These are phyloP conservation scores for Chloroclysta siterata DNA, from an alignment of 2,888 invertebrate species.

Conservation along the genomic window DNA sequence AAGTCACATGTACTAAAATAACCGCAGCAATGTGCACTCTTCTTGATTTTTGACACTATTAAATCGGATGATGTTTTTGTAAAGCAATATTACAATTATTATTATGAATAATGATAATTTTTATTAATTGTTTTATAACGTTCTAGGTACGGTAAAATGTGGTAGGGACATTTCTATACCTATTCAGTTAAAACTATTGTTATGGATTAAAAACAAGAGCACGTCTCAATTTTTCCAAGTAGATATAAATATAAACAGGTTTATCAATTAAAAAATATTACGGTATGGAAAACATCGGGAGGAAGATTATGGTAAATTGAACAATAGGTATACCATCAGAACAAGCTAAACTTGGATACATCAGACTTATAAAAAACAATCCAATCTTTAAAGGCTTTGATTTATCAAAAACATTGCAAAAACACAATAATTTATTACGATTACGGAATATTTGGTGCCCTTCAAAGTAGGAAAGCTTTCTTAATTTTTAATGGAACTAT, in stretches of 20 bases:
- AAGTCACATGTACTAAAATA: not conserved
- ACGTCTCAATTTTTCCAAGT: too few relatives aligned
- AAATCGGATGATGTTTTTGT: too few relatives aligned
- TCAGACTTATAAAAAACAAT: too few relatives aligned
- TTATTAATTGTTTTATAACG: too few relatives aligned
- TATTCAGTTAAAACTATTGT: not conserved
- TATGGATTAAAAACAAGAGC: too few relatives aligned
- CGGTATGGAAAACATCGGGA: not conserved
- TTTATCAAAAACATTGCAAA: not conserved
- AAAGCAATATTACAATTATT: too few relatives aligned
- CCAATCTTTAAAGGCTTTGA: not conserved
- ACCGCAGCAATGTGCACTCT: too few relatives aligned
- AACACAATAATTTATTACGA: not conserved
- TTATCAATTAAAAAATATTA: not conserved
- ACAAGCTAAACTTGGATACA: too few relatives aligned
- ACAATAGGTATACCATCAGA: not conserved
- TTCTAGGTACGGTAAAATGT: not conserved
- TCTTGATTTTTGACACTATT: too few relatives aligned
- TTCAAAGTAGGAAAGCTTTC: not conserved
- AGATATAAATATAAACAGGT: not conserved
- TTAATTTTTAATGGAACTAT: too few relatives aligned
- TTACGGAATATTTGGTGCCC: too few relatives aligned
- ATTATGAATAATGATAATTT: too few relatives aligned
- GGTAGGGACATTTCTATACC: not conserved
- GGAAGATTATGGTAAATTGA: not conserved